Conservation (phyloP, 2,797 vertebrate species). For the Periparus ater region DNA sequence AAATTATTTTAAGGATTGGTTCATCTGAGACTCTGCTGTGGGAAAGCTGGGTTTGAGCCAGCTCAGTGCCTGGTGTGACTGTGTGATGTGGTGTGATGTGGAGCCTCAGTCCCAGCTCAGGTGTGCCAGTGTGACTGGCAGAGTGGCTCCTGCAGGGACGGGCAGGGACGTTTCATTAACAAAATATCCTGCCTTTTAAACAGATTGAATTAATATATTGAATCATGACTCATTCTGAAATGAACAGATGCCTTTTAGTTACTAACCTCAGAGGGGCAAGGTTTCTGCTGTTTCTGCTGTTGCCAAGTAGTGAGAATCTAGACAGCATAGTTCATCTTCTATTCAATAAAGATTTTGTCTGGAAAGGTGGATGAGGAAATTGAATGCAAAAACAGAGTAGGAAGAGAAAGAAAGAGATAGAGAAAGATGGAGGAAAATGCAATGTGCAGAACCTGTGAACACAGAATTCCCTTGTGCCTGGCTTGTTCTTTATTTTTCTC, state of each 20-base stretch:
- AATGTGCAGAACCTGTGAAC: background rate
- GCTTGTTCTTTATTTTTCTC: background rate
- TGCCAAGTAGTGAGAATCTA: background rate
- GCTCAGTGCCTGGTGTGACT: background rate
- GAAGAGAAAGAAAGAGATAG: background rate
- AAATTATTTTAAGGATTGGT: background rate
- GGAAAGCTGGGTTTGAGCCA: background rate
- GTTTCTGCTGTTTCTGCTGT: background rate
- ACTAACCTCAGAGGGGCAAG: background rate
- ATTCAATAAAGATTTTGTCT: background rate
- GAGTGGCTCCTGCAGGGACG: background rate
- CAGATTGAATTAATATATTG: background rate
- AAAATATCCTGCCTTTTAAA: background rate
- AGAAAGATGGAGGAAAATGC: background rate
- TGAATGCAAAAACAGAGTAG: background rate
- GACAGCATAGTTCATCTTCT: background rate
- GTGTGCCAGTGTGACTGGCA: background rate
- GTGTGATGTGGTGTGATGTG: background rate
- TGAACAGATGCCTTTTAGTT: background rate
- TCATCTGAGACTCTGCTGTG: background rate
- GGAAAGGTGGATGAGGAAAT: background rate
- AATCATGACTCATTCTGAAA: background rate
- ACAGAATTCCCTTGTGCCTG: background rate
- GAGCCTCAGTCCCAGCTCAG: background rate
- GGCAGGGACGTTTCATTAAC: background rate